Base-by-base conservation (phyloP, 2,888 invertebrate species). In the Ophion obscuratus region DNA sequence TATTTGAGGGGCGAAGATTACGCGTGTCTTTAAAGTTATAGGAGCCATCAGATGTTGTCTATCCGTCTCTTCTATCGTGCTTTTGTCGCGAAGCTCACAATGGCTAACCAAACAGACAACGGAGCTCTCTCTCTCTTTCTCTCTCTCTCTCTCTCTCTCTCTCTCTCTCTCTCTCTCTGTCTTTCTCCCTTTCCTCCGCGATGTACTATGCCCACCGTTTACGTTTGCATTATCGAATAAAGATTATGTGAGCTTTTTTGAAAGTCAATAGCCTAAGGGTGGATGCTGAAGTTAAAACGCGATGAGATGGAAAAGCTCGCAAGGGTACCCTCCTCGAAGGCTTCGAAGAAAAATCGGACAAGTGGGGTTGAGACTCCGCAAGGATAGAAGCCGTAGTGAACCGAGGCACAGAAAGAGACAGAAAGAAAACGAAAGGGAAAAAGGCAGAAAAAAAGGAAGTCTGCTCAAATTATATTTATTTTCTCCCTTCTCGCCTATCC, bases 201-300 rank as follows among this genome's bases (percentile, higher is more conserved):
- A 81, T 75, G 80, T 57, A 71, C 68, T 14, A 78, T 82, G 86
- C 83, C 76, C 85, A 84, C 62, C 90, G 87, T 89, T 79, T 66
- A 87, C 85, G 87, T 79, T 87, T 88, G 89, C 92, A 92, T 91
- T 91, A 92, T 91, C 91, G 91, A 89, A 90, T 90, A 89, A 82
- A 88, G 89, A 88, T 92, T 92, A 91, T 90, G 91, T 88, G 90
- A 87, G 87, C 85, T 87, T 87, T 71, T 83, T 84, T 84, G 81
- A 86, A 79, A 84, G 80, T 79, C 73, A 84, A 85, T 88, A 83
- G 81, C 81, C 75, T 79, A 77, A 70, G 62, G 76, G 68, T 73
- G 59, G 76, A 75, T 78, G 57, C 61, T 76, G 71, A 80, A 79
- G 73, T 62, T 71, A 73, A 70, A 66, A 76, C n/a, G 71, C 79